Conservation (phyloP, 2,888 invertebrate species). For the Nemurella pictetii region DNA sequence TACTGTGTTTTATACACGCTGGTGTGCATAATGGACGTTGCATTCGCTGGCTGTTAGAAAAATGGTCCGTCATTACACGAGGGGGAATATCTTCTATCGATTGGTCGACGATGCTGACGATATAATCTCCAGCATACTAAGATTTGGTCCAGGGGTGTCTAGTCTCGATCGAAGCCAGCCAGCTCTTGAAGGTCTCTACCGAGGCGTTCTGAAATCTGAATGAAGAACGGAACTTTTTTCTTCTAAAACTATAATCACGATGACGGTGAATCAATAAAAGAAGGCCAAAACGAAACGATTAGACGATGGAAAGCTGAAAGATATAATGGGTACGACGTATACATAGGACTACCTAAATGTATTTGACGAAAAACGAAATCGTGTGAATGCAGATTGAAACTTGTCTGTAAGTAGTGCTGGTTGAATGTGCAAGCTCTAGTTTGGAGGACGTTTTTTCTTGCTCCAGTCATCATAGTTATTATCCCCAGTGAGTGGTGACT, state of each 20-base stretch:
- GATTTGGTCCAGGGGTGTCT: background rate
- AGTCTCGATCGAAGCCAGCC: too few species aligned
- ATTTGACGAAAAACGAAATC: background rate
- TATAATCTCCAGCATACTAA: constrained; percentile 21
- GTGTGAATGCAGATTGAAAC: background rate
- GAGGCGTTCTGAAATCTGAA: too few species aligned
- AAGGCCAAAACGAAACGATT: background rate
- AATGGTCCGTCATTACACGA: constrained; percentile 33
- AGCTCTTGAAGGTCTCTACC: too few species aligned
- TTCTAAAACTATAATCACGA: background rate
- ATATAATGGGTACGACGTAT: too few species aligned
- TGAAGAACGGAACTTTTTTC: background rate
- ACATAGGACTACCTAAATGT: too few species aligned
- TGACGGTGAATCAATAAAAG: background rate
- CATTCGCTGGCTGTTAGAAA: constrained; percentile 26
- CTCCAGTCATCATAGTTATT: too few species aligned
- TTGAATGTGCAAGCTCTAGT: too few species aligned
- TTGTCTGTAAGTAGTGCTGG: too few species aligned
- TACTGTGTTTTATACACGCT: background rate
- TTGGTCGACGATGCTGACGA: constrained; percentile 20
- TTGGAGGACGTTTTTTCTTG: too few species aligned
- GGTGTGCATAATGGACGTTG: background rate
- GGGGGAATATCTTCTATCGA: constrained; percentile 19
- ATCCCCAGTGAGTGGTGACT: background rate
- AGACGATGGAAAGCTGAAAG: background rate